These are phyloP conservation scores for Halcyon badia DNA, from an alignment of 2,797 vertebrate genomes.

Conservation along the genomic window DNA sequence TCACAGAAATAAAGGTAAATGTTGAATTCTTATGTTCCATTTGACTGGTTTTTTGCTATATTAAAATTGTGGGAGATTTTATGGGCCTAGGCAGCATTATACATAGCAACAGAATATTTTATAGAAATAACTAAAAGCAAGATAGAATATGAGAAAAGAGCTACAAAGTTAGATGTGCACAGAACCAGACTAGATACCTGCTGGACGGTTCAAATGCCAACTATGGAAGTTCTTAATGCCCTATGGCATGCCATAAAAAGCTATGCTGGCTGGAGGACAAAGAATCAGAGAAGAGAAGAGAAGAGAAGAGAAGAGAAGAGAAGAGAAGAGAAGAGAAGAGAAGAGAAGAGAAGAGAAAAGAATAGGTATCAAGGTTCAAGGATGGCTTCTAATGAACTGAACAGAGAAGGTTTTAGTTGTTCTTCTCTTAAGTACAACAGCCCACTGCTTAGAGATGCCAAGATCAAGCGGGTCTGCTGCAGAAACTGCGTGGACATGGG, in stretches of 20 bases:
- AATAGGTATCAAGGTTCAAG: not conserved
- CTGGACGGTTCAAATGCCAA: not conserved
- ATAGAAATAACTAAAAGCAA: not conserved
- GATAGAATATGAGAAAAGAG: not conserved
- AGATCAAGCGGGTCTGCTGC: not conserved
- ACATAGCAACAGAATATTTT: not conserved
- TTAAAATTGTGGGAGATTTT: not conserved
- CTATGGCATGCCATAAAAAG: fast-evolving
- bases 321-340: too few species aligned
- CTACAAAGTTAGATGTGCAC: not conserved
- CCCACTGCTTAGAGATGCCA: not conserved
- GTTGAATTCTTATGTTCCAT: not conserved
- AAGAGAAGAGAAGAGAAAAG: too few species aligned
- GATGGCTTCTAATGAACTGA: not conserved
- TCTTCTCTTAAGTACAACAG: not conserved
- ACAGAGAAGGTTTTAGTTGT: not conserved
- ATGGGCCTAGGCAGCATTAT: not conserved
- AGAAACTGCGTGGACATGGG: fast-evolving
- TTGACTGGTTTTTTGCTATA: not conserved
- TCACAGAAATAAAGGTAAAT: slow-evolving; percentile 8
- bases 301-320: too few species aligned
- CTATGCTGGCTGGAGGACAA: not conserved
- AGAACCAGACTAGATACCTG: not conserved
- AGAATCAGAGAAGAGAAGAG: not conserved
- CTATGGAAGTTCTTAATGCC: not conserved